These are phyloP conservation scores for Apamea monoglypha DNA, from an alignment of 2,888 invertebrate species.

Conservation along the genomic window DNA sequence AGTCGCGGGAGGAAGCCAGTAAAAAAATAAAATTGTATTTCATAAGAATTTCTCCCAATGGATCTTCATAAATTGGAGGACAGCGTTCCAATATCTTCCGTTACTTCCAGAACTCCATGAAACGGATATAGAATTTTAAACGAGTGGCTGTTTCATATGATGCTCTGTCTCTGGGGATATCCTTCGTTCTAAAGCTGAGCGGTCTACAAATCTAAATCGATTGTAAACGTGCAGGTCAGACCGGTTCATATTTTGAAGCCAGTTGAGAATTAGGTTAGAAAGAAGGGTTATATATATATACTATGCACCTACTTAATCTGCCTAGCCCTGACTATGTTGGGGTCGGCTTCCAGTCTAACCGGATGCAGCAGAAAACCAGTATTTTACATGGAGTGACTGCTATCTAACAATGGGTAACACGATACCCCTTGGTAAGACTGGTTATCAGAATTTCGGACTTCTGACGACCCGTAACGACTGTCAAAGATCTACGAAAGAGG, in stretches of 20 bases:
- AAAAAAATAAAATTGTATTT: neutral
- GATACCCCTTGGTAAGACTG: neutral
- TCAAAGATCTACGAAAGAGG: neutral
- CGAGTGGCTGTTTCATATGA: slow-evolving; percentile 31
- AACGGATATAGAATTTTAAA: slow-evolving; percentile 47
- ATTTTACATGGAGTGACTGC: neutral
- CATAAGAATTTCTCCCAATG: neutral
- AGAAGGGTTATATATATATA: neutral
- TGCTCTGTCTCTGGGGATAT: slow-evolving; percentile 24
- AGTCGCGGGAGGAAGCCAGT: neutral
- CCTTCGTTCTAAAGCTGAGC: slow-evolving; percentile 28
- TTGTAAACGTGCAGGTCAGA: slow-evolving; percentile 16
- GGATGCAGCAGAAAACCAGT: neutral
- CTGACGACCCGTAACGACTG: neutral
- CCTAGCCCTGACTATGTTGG: neutral
- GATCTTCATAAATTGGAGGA: slow-evolving; percentile 22
- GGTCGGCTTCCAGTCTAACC: neutral
- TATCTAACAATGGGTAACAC: neutral
- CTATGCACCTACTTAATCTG: neutral
- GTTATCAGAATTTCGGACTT: neutral
- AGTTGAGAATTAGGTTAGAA: neutral
- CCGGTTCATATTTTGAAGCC: neutral
- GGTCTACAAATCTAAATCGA: slow-evolving; percentile 34
- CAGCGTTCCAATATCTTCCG: slow-evolving; percentile 18
- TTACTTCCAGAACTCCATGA: slow-evolving; percentile 35